Evolutionary conservation across 2,797 vertebrate species (phyloP), one percentile per base, ranked within the genome.

Genomic region (Leptodactylus fallax): DNA sequence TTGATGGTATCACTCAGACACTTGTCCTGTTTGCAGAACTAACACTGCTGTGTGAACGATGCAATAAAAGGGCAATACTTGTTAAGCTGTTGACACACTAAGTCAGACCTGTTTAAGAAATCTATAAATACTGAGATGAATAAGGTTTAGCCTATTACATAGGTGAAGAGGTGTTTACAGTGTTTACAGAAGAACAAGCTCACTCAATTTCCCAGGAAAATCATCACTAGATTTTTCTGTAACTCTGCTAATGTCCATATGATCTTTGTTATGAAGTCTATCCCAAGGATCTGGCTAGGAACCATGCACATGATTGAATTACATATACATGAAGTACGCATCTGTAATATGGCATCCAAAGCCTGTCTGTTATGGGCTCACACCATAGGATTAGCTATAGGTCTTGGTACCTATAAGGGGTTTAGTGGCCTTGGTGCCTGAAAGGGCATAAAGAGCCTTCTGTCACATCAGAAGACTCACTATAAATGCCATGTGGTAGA

Each of bases 1-100:
- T 69, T 83, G 17, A 79, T 19, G 25, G 45, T 86, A 76, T 76
- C 49, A 49, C n/a, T 60, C 58, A 47, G 49, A 77, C 71, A 61
- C 27, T 78, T 79, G 51, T 55, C 25, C 23, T 71, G 74, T 79
- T 79, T 65, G 74, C 60, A 36, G 79, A 80, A 58, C 49, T 67
- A 58, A 79, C 49, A 69, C 36, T 56, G 61, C 76, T 69, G 47
- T 86, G 77, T 58, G 63, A 55, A 25, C 21, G 17, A 69, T 69
- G 19, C 60, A 86, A n/a, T 79, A 86, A 86, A 86, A 86, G 25
- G 61, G 17, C 61, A 86, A 36, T 51, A 71, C 23, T 65, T 47
- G 53, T 84, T 79, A 86, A 65, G 21, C 60, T 55, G 76, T 86
- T 79, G 63, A 69, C 45, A 69, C 49, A 65, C 47, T 36, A 21